phyloP scores from a whole-genome alignment of 2,797 vertebrate species.

The Rhyacichthys aspro region DNA sequence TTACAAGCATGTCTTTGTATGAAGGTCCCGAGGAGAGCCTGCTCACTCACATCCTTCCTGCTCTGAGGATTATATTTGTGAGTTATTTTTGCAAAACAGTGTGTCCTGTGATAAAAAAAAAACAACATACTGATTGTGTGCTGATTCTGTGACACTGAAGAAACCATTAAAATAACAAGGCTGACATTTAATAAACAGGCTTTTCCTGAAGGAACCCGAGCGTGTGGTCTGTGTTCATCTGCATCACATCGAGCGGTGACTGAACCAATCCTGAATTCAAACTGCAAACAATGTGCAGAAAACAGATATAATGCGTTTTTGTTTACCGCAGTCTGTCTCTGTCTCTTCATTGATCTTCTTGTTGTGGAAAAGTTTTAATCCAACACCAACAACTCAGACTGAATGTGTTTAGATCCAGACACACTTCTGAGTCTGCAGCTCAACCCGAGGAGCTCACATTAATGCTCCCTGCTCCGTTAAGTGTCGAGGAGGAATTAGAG shows the following conservation, averaged over 20 bases:
- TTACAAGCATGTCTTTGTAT: too few species aligned
- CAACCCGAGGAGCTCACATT: background rate
- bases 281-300: background rate
- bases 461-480: background rate
- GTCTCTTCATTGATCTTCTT: background rate
- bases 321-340: background rate
- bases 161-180: too few species aligned
- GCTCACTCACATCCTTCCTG: too few species aligned
- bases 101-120: too few species aligned
- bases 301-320: background rate
- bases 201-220: background rate
- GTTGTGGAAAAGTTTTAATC: background rate
- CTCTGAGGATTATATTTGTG: too few species aligned
- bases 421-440: background rate
- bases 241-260: background rate
- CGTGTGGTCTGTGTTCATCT: background rate
- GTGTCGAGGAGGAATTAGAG: background rate
- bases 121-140: too few species aligned
- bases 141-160: too few species aligned
- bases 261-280: background rate
- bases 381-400: background rate
- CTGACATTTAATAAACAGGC: too few species aligned
- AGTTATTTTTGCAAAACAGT: too few species aligned
- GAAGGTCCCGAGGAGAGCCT: too few species aligned
- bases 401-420: background rate